Conservation (phyloP, 2,888 invertebrate genomes). For the Dicyrtoma fusca region DNA sequence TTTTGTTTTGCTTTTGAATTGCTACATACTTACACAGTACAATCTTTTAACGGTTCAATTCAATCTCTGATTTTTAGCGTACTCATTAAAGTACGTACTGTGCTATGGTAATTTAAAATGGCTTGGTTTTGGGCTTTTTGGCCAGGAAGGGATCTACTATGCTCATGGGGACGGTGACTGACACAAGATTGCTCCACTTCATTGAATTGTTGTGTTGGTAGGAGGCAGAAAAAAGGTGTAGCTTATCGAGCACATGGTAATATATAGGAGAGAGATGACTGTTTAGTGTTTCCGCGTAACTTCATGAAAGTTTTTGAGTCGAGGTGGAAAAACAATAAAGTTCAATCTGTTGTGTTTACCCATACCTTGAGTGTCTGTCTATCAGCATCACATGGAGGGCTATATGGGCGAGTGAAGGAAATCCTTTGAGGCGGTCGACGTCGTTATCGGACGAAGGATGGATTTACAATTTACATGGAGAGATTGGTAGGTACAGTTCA, state of each 20-base stretch:
- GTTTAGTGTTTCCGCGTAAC: conserved; percentile 27
- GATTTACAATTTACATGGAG: too few species aligned
- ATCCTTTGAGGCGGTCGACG: not conserved
- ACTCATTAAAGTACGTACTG: too few species aligned
- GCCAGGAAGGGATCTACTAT: too few species aligned
- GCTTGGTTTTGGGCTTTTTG: too few species aligned
- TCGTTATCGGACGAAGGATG: not conserved
- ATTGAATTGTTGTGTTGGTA: conserved; percentile 29
- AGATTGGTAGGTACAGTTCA: too few species aligned
- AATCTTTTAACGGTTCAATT: too few species aligned
- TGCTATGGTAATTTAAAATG: too few species aligned
- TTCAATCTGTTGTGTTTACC: conserved; percentile 5
- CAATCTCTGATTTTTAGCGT: too few species aligned
- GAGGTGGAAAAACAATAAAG: conserved; percentile 35
- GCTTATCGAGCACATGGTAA: not conserved
- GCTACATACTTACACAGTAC: too few species aligned
- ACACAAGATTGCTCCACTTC: conserved; percentile 25
- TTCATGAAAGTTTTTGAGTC: conserved; percentile 27
- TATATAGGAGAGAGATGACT: not conserved
- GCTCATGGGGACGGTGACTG: conserved; percentile 3
- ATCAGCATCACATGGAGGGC: too few species aligned
- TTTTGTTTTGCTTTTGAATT: too few species aligned
- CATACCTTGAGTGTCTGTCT: too few species aligned
- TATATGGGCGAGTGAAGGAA: conserved; percentile 2
- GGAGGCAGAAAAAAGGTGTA: not conserved